phyloP scores from a whole-genome alignment of 2,113 vertebrate genomes.

The Cavia porcellus region DNA sequence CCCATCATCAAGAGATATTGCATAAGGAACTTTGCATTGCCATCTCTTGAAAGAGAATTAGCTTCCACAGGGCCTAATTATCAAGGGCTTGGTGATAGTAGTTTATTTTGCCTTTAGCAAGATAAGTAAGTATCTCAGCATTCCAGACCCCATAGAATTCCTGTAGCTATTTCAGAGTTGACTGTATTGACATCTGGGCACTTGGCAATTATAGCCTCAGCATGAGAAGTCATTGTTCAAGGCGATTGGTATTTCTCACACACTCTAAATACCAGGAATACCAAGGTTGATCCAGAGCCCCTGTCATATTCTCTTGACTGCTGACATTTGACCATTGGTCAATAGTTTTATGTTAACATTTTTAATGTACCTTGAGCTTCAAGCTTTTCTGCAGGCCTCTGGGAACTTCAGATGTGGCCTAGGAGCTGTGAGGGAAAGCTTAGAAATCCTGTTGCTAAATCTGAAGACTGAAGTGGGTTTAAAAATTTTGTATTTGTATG shows the following conservation, averaged over 20 bases:
- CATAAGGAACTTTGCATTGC: not conserved
- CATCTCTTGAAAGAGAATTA: slow-evolving; percentile 52
- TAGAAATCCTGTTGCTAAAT: not conserved
- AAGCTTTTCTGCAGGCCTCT: not conserved
- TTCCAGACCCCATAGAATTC: slow-evolving; percentile 55
- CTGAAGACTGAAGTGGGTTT: slow-evolving; percentile 2
- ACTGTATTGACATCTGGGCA: slow-evolving; percentile 44
- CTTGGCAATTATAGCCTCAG: not conserved
- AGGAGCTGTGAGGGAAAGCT: not conserved
- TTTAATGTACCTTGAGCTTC: not conserved
- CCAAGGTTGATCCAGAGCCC: not conserved
- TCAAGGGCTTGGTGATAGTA: slow-evolving; percentile 4
- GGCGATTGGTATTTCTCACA: slow-evolving; percentile 25
- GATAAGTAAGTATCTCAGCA: slow-evolving; percentile 63
- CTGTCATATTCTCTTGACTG: slow-evolving; percentile 19
- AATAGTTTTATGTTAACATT: slow-evolving; percentile 52
- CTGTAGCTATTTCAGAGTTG: not conserved
- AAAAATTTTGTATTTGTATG: not conserved
- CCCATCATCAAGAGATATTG: not conserved
- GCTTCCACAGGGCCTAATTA: not conserved
- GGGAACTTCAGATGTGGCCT: not conserved
- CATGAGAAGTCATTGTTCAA: not conserved
- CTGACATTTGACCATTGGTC: slow-evolving; percentile 20
- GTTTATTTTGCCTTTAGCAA: slow-evolving; percentile 53
- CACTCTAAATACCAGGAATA: slow-evolving; percentile 51